Evolutionary conservation across 1,140 invertebrate species (phyloP), one percentile per base, ranked within the genome.

Genomic region (Mya arenaria): DNA sequence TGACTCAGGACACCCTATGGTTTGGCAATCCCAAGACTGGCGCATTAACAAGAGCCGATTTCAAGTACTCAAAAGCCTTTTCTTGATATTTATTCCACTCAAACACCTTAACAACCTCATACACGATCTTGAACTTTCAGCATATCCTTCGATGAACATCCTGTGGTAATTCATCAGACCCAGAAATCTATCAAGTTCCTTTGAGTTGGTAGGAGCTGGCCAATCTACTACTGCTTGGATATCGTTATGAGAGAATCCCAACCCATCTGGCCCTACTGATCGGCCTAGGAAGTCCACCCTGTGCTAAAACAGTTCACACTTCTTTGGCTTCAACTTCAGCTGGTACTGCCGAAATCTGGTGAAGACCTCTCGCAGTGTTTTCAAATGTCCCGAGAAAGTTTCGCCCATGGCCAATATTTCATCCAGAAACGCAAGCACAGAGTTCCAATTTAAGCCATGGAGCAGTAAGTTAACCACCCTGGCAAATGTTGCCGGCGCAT

Each of bases 341-440:
- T 44, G 41, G 41, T 44, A 44, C 19, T 44, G 41, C 19, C 10
- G 41, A 10, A 10, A 44, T 19, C 41, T 44, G 41, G 19, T 19
- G 19, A 44, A 44, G 10, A 44, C 41, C 41, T n/a, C 41, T 19
- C 41, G 41, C 19, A 44, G 41, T 44, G 41, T 44, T 10, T 44
- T 10, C 41, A 44, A 10, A 10, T 44, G 41, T 44, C 19, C 41
- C n/a, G n/a, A 71, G 77, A 56, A 10, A 37, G 30, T 32, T 77
- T 44, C 13, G 15, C 36, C 58, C 34, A 65, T 44, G 0, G 80
- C 75, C 10, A 84, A 78, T 17, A 80, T 65, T 44, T 86, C 86
- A 79, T 85, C 84, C 60, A 85, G 41, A 52, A 78, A 84, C 17
- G 73, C 23, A 5, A 85, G 32, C 25, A 34, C 0, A 25, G 5